Percentiles rank a stretch among this genome's conserved stretches.
Evolutionary conservation across 2,113 vertebrate species (phyloP).

Genomic region (Macrotis lagotis): DNA sequence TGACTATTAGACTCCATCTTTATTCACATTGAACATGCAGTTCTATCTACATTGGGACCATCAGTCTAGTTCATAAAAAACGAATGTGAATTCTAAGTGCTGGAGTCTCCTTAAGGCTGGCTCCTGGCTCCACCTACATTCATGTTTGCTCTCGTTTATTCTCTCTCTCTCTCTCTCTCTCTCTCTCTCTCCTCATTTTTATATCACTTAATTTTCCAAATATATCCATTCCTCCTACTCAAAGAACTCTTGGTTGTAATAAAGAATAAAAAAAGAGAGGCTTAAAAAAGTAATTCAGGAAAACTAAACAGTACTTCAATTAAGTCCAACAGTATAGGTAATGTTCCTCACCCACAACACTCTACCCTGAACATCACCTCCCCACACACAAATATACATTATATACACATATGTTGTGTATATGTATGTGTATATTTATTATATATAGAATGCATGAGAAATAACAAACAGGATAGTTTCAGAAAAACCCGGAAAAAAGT

Average conservation of each 20-base stretch:
- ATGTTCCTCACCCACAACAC: neutral
- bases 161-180: neutral
- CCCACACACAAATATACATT: neutral
- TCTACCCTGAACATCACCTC: neutral
- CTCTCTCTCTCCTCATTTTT: neutral
- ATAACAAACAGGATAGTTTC: neutral
- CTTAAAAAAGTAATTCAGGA: neutral
- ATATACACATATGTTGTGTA: neutral
- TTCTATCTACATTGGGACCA: neutral
- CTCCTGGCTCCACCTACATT: neutral
- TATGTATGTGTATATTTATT: neutral
- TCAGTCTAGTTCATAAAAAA: neutral
- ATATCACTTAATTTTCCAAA: neutral
- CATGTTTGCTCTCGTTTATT: neutral
- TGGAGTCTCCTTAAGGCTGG: neutral
- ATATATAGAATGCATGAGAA: neutral
- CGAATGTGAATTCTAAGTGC: neutral
- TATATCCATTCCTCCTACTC: neutral
- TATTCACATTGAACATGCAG: neutral
- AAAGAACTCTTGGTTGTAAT: neutral
- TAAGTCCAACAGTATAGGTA: neutral
- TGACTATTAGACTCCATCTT: neutral
- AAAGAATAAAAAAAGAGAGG: neutral
- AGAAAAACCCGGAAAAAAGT: neutral
- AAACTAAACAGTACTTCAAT: neutral